These are phyloP conservation scores for Leptosomus discolor DNA, from an alignment of 2,113 vertebrate species.

Conservation along the genomic window DNA sequence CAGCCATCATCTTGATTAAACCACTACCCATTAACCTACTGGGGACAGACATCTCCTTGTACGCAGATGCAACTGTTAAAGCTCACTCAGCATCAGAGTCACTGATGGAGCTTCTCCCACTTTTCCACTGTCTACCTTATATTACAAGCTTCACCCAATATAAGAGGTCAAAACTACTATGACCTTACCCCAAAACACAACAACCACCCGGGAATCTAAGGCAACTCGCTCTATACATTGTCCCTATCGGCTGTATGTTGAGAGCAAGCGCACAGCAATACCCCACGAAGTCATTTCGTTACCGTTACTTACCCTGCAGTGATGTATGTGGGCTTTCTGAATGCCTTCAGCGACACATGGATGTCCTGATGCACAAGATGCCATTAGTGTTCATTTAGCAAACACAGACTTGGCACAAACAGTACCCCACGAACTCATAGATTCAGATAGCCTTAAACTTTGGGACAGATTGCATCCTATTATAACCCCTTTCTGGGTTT, in stretches of 20 bases:
- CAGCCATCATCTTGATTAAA: not conserved
- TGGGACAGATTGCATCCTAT: not conserved
- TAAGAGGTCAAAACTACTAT: not conserved
- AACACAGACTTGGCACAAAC: not conserved
- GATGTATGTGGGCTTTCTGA: not conserved
- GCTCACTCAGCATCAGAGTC: not conserved
- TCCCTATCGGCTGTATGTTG: not conserved
- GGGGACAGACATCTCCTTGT: not conserved
- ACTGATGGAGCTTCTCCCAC: rapidly evolving
- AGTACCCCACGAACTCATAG: not conserved
- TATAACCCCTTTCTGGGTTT: not conserved
- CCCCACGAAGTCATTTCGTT: not conserved
- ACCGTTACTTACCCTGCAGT: not conserved
- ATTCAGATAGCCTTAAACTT: not conserved
- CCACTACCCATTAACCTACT: not conserved
- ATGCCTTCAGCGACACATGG: not conserved
- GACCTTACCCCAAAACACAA: not conserved
- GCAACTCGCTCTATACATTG: not conserved
- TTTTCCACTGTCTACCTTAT: not conserved
- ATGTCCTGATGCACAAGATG: not conserved
- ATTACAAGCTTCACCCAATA: not conserved
- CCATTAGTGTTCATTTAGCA: not conserved
- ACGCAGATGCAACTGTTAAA: not conserved
- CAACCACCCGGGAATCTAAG: not conserved
- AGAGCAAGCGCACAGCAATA: not conserved